Evolutionary conservation across 2,888 invertebrate genomes (phyloP).

Genomic region (Dendrolimus houi): DNA sequence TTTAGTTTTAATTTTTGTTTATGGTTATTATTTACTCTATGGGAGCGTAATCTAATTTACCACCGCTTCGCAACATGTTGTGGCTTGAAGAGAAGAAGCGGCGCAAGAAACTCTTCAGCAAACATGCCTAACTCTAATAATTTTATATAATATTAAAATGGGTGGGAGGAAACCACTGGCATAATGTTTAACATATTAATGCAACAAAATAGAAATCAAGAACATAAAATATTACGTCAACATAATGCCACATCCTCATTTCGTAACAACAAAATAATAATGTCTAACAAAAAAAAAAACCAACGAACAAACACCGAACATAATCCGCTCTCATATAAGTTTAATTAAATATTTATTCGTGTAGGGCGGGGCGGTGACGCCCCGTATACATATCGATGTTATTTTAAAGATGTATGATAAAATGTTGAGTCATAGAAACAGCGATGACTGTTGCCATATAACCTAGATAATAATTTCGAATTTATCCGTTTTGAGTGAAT

Average conservation of each 20-base stretch:
- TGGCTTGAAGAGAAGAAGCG: no score
- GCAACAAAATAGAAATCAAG: background rate
- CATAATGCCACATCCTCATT: background rate
- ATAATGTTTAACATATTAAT: no score
- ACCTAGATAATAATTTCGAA: no score
- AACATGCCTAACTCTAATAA: no score
- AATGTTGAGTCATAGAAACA: conserved; percentile 22
- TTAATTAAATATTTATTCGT: conserved; percentile 74
- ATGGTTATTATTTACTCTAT: no score
- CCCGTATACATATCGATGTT: conserved; percentile 64
- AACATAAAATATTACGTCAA: conserved; percentile 7
- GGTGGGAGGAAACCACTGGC: no score
- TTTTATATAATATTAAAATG: no score
- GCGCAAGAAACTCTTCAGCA: no score
- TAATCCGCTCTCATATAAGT: conserved; percentile 48
- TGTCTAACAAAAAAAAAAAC: conserved; percentile 7
- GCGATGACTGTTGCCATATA: conserved; percentile 12
- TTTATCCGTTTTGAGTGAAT: no score
- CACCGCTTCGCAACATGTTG: no score
- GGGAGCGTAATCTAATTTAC: no score
- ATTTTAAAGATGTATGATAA: conserved; percentile 64
- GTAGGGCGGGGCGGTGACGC: conserved; percentile 57
- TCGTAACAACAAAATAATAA: conserved; percentile 7
- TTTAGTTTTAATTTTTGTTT: no score
- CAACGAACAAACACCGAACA: background rate